Evolutionary conservation across 2,888 invertebrate species (phyloP).

Genomic region (Andrena bicolor): DNA sequence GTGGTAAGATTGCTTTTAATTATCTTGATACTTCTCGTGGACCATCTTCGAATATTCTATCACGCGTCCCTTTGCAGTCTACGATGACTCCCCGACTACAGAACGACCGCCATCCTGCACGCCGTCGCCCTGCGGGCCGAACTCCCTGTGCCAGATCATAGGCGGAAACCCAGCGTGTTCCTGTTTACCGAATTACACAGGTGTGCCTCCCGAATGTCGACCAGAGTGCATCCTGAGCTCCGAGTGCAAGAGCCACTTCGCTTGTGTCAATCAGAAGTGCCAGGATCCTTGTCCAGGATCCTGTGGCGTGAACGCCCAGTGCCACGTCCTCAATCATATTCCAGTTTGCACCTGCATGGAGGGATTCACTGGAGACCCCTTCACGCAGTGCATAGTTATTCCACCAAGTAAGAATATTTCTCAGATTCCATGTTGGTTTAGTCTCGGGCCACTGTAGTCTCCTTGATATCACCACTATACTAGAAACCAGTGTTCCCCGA

Average conservation of each 20-base stretch:
- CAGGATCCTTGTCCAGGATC: constrained; percentile 94
- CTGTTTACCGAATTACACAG: constrained; percentile 91
- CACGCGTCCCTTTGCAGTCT: constrained; percentile 24
- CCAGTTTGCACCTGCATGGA: constrained; percentile 93
- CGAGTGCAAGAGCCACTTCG: constrained; percentile 91
- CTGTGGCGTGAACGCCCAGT: constrained; percentile 92
- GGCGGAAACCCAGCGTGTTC: constrained; percentile 92
- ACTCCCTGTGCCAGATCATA: constrained; percentile 92
- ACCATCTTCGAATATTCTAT: background rate
- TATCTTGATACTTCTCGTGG: background rate
- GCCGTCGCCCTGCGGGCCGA: constrained; percentile 94
- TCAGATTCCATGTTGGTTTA: too few relatives aligned
- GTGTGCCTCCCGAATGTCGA: constrained; percentile 92
- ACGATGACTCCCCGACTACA: constrained; percentile 83
- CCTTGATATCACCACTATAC: too few relatives aligned
- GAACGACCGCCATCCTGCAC: constrained; percentile 91
- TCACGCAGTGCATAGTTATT: constrained; percentile 89
- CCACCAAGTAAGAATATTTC: constrained; percentile 77
- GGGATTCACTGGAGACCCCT: constrained; percentile 93
- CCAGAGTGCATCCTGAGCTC: constrained; percentile 93
- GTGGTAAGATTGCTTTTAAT: constrained; percentile 86
- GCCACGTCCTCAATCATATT: constrained; percentile 92
- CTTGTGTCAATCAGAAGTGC: constrained; percentile 92
- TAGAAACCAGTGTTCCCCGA: too few relatives aligned
- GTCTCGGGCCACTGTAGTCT: too few relatives aligned